phyloP scores from a whole-genome alignment of 2,797 vertebrate genomes.

The Triplophysa bombifrons region DNA sequence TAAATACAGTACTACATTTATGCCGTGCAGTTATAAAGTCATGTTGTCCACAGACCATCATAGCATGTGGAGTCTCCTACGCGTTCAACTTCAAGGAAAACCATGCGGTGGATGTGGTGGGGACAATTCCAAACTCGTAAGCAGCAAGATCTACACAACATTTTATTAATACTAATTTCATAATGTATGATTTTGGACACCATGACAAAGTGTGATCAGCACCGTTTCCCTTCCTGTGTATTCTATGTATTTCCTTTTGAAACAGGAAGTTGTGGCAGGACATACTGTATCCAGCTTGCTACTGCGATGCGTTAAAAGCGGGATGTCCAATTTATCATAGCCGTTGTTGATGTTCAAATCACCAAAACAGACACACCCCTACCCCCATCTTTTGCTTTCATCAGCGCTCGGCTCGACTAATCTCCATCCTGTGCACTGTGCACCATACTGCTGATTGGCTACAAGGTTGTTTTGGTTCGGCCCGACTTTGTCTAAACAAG shows the following conservation, averaged over 20 bases:
- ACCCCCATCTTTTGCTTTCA: too few relatives aligned
- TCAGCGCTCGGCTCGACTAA: too few relatives aligned
- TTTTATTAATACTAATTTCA: not conserved
- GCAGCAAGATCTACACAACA: constrained; percentile 47
- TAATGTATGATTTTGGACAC: not conserved
- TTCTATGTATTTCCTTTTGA: not conserved
- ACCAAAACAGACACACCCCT: too few relatives aligned
- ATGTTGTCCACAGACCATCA: constrained; percentile 80
- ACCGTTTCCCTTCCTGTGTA: not conserved
- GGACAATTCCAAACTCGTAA: constrained; percentile 85
- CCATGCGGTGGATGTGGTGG: constrained; percentile 81
- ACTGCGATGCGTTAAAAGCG: too few relatives aligned
- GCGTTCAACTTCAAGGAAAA: constrained; percentile 78
- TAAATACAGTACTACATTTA: not conserved
- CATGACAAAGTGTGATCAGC: not conserved
- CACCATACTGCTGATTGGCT: too few relatives aligned
- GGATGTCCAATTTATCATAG: too few relatives aligned
- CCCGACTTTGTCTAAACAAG: too few relatives aligned
- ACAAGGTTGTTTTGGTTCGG: too few relatives aligned
- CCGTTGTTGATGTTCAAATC: too few relatives aligned
- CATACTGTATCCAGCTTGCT: not conserved
- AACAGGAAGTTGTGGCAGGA: not conserved
- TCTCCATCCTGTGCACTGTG: too few relatives aligned
- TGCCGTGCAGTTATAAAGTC: not conserved
- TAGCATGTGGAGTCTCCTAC: constrained; percentile 88